Base-by-base conservation (phyloP, 2,113 vertebrate species). In the Ictalurus furcatus region DNA sequence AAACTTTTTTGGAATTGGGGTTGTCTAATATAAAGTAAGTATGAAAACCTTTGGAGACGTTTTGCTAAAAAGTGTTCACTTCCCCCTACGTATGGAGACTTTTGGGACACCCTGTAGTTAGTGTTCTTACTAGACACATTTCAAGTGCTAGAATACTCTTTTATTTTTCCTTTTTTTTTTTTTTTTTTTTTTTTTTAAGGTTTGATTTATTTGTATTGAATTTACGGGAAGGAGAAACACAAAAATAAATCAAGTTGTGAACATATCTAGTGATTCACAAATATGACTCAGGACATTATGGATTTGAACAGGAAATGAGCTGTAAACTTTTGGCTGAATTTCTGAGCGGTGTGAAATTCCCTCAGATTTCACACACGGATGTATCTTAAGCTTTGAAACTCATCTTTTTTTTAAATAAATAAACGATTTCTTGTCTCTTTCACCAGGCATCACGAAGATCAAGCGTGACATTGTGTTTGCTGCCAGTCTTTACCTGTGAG, bases 381-480 rank as follows among this genome's bases (percentile, higher is more conserved):
- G 14, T 71, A 23, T 73, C 16, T 73, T 34, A 17, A 8, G 7
- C 8, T 25, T 25, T 44, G 65, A 30, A 69, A 4, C 11, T 69
- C 28, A 69, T 30, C 11, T 37, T 13, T 37, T 37, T 44, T 65
- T 67, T 78, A 30, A 30, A 16, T 83, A 48, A 48, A 48, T 7
- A 48, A 11, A 11, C 11, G 8, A 9, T 11, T 88, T 2, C 89
- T 52, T 65, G 19, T 88, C 52, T 78, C 6, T 54, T 30, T 30
- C 61, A 4, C 2, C 90, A 99, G 98, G 97, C 56, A 99, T 99
- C 92, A 98, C 97, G 16, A 99, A 99, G 95, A 99, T 99, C 95
- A 99, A 99, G 95, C 97, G 98, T 87, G 98, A 99, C 92, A 99
- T 99, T 40, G 98, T 99, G 25, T 99, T 99, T 94, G 98, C 98